Base-by-base conservation (phyloP, 2,888 invertebrate genomes). In the Epiblema foenella region DNA sequence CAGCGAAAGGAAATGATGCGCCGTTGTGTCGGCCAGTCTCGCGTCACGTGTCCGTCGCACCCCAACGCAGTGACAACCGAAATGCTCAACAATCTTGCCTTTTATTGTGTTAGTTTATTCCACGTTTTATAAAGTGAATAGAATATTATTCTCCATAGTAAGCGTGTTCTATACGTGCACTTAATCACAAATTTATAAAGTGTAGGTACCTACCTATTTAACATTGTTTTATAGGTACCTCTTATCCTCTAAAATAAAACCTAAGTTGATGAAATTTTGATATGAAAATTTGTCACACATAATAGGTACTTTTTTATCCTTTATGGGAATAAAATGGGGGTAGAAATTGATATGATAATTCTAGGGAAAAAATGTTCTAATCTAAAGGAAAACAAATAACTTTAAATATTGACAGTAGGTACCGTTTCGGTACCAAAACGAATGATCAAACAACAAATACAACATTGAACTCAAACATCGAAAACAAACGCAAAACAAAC, bases 11-110 rank as follows among this genome's bases (percentile, higher is more conserved):
- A 62, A 62, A 49, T 49, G 29, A 29, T 12, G 11, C n/a, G 37
- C 52, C 18, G 18, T 52, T 51, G 63, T 33, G 63, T 64, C 37
- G 18, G 37, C 8, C 58, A 18, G 51, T 11, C 37, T 20, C 39
- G 9, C 20, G 3, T 15, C 29, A 51, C 15, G 37, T 52, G 63
- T 64, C 64, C 39, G 20, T 33, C 52, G 63, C 63, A 63, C 51
- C 64, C 11, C n/a, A 18, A 7, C 39, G 64, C 52, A 15, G 51
- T 63, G 63, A 51, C 33, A 33, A 39, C 37, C 24, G 64, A 52
- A 54, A 64, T 39, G 64, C n/a, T 33, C 20, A 8, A 52, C 39
- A 52, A 54, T 54, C 24, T 64, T 39, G 37, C 18, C 20, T 64
- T 54, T 20, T 51, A 33, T 49, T 62, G 46, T 60, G 42, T 29